phyloP scores from a whole-genome alignment of 2,113 vertebrate genomes.

The Ariopsis seemanni region DNA sequence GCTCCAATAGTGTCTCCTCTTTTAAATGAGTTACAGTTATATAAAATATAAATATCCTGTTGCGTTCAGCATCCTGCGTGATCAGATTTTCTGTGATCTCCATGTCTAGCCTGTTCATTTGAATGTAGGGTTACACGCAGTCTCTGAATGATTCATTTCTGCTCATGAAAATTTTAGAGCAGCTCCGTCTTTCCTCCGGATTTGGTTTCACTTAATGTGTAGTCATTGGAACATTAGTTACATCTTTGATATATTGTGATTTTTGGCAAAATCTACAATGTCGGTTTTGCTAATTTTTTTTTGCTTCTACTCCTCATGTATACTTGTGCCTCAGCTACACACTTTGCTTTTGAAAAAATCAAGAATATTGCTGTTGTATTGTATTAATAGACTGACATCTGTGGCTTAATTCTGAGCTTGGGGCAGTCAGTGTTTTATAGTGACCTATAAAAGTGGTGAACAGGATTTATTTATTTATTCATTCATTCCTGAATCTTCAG shows the following conservation, averaged over 20 bases:
- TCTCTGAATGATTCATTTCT: constrained; percentile 34
- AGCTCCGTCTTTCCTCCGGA: background rate
- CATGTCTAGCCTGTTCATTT: background rate
- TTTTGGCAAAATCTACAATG: background rate
- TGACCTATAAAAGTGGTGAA: background rate
- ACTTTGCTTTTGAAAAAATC: background rate
- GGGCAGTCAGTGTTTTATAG: background rate
- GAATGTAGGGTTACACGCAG: background rate
- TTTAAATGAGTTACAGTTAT: background rate
- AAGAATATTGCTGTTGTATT: background rate
- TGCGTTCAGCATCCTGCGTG: background rate
- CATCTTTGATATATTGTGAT: background rate
- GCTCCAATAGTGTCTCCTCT: background rate
- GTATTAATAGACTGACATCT: background rate
- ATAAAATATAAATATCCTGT: background rate
- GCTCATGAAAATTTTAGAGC: constrained; percentile 31
- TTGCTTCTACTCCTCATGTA: background rate
- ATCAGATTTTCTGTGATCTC: background rate
- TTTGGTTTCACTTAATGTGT: constrained; percentile 14
- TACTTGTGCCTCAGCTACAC: background rate
- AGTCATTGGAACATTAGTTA: background rate
- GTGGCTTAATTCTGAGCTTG: background rate
- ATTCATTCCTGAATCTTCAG: background rate
- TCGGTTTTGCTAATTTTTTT: background rate
- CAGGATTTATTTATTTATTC: background rate